Base-by-base conservation (phyloP, 2,113 vertebrate species). In the Abramis brama region DNA sequence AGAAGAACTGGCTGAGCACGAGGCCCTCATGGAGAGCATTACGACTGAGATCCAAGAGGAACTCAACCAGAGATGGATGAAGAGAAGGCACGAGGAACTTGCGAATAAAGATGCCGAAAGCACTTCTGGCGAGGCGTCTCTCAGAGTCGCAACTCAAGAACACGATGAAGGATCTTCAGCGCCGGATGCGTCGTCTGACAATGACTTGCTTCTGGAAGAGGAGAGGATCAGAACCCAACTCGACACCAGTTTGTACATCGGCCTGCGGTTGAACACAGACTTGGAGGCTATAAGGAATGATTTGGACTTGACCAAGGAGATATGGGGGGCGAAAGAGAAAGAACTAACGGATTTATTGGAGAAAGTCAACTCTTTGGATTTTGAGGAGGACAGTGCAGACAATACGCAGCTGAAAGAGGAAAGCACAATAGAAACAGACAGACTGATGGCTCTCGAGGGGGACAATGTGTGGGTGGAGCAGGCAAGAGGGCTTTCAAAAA, bases 61-160 rank as follows among this genome's bases (percentile, higher is more conserved):
- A 92, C 94, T 97, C 86, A 97, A 98, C 92, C 95, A 93, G 87
- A 94, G 96, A 90, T 97, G 97, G 97, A 98, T 97, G 96, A 94
- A 91, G 90, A 90, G 97, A 91, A 95, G 96, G 85, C 94, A 91
- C 60, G 95, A 95, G 85, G 95, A 97, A 91, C 91, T 95, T 87
- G 90, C 90, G 12, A 85, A 87, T 66, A 93, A 90, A 52, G 92
- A 93, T 79, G 2, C 71, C 0, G 94, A 95, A 50, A 88, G 87
- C 66, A 78, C 87, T 15, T 90, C 88, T 6, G 82, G 82, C 39
- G 89, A 89, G 45, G n/a, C 50, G 47, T 2, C 57, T 79, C 25
- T 66, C 33, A 36, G 59, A n/a, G 74, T 84, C 30, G 45, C 64
- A 13, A 36, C 23, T 6, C 21, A 25, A 25, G 6, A 52, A 86